These are phyloP conservation scores for Tetranychus piercei DNA, from an alignment of 2,888 invertebrate genomes.

Conservation along the genomic window DNA sequence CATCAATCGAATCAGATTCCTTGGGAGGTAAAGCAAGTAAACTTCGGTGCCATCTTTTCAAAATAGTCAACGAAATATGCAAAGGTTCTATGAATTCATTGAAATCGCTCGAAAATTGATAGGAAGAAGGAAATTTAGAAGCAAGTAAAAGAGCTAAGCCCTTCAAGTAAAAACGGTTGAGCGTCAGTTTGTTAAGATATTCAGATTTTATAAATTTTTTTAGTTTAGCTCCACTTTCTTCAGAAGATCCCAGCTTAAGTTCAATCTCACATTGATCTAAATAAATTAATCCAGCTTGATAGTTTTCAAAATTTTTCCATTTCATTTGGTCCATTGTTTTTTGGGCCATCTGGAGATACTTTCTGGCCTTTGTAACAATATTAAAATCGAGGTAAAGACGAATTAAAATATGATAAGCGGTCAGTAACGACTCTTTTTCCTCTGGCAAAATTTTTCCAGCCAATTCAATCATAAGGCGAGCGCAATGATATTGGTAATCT, in stretches of 20 bases:
- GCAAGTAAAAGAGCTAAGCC: slow-evolving; percentile 15
- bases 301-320: neutral
- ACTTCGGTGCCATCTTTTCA: slow-evolving; percentile 17
- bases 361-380: neutral
- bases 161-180: slow-evolving; percentile 18
- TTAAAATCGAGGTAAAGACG: neutral
- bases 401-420: neutral
- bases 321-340: neutral
- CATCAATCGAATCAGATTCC: neutral
- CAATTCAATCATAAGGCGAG: neutral
- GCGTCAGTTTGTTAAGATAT: slow-evolving; percentile 18
- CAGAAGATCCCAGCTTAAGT: neutral
- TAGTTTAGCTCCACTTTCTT: slow-evolving; percentile 7
- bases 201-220: slow-evolving; percentile 12
- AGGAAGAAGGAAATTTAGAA: slow-evolving; percentile 12
- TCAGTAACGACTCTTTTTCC: neutral
- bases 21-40: neutral
- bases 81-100: slow-evolving; percentile 18
- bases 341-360: neutral
- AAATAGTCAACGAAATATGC: slow-evolving; percentile 16
- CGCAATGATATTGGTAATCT: neutral
- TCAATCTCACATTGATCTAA: neutral
- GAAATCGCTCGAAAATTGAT: slow-evolving; percentile 8
- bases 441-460: neutral
- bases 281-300: neutral